A percentile compares a stretch with the other conserved stretches of the same genome.
phyloP scores from a whole-genome alignment of 2,113 vertebrate species.

The Muntiacus muntjak region DNA sequence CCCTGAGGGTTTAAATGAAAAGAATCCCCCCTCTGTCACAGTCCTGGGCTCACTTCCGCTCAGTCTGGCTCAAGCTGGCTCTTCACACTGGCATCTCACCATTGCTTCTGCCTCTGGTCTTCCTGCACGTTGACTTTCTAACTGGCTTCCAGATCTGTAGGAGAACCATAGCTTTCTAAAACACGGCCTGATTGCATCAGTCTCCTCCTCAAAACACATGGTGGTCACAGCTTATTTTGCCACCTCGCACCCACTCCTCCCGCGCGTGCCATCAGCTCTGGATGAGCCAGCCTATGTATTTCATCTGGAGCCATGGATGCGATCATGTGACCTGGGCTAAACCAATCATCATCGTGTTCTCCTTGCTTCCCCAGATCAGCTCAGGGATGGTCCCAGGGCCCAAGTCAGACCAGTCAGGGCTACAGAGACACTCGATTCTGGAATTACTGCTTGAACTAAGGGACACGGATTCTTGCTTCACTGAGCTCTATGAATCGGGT shows the following conservation, averaged over 20 bases:
- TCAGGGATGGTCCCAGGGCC: background rate
- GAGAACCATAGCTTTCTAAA: background rate
- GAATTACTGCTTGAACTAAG: background rate
- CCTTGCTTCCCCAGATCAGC: background rate
- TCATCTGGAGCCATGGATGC: background rate
- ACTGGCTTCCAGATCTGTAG: background rate
- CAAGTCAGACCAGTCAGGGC: background rate
- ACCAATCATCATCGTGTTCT: background rate
- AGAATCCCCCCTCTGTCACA: background rate
- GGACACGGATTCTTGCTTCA: background rate
- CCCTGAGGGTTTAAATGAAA: background rate
- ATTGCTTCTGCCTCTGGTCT: background rate
- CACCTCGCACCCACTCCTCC: background rate
- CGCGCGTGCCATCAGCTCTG: background rate
- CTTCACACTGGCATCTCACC: background rate
- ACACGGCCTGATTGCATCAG: background rate
- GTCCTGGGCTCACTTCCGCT: background rate
- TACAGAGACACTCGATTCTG: background rate
- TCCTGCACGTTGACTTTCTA: background rate
- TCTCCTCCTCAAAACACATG: background rate
- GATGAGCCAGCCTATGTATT: background rate
- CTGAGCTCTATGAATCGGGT: background rate
- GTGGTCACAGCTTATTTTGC: conserved; percentile 24
- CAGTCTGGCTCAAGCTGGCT: background rate
- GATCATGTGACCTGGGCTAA: background rate